These are phyloP conservation scores for Sinocyclocheilus anophthalmus DNA, from an alignment of 2,113 vertebrate genomes.

Conservation along the genomic window DNA sequence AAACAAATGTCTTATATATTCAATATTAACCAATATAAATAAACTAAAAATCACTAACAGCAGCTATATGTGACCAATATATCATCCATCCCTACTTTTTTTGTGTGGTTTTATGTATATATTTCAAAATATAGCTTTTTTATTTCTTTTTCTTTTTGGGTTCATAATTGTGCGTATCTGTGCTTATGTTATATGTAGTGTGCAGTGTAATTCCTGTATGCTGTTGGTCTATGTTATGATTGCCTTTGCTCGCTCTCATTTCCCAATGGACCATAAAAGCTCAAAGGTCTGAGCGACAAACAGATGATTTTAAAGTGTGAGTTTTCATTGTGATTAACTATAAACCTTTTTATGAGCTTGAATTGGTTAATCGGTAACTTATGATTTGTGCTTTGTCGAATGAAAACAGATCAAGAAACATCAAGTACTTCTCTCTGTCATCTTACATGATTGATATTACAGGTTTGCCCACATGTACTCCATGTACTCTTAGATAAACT, in stretches of 20 bases:
- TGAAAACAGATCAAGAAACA: not conserved
- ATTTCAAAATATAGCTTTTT: not conserved
- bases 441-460: not conserved
- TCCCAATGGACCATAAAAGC: not conserved
- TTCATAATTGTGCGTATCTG: not conserved
- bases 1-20: not conserved
- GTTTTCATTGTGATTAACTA: constrained; percentile 28
- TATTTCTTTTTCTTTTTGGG: not conserved
- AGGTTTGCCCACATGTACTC: not conserved
- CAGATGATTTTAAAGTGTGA: not conserved
- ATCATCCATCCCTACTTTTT: not conserved
- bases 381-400: not conserved
- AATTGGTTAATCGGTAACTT: not conserved
- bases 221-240: not conserved
- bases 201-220: not conserved
- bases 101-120: not conserved
- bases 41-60: not conserved
- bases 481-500: not conserved
- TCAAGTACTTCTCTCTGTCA: not conserved
- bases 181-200: not conserved
- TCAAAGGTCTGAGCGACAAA: not conserved
- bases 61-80: not conserved
- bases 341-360: constrained; percentile 22
- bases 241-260: not conserved
- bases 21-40: no score